Base-by-base conservation (phyloP, 2,113 vertebrate species). In the Morone saxatilis region DNA sequence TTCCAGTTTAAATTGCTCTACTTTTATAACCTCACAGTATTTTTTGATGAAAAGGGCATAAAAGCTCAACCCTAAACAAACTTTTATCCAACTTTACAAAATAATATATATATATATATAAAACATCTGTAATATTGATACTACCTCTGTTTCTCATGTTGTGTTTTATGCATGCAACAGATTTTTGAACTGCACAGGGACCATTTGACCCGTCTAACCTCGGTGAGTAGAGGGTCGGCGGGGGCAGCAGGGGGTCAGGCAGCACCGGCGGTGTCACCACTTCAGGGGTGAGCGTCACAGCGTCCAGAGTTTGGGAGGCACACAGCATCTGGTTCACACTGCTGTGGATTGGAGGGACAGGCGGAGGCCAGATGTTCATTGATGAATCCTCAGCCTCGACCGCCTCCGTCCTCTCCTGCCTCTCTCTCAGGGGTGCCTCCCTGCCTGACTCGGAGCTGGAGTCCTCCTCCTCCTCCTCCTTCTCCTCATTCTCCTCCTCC, bases 281-380 rank as follows among this genome's bases (percentile, higher is more conserved):
- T 9, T 92, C 96, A 1, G 97, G 95, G 47, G 92, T 96, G 40
- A 97, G 89, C 0, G 95, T 95, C 36, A 92, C 94, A 0, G 94
- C 93, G 57, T 97, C 93, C 85, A 96, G 88, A 0, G 94, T 95
- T 78, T 97, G 97, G 17, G 97, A 96, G 31, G 95, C 78, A 13
- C 94, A 95, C 78, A 96, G 85, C 81, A 93, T 88, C 40, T 96
- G 94, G 65, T 63, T 96, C 77, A 96, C 86, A 20, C 92, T 95
- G 71, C 84, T 87, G 61, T 86, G 92, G 36, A 71, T 36, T 50
- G 82, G 67, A 13, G 86, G 86, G 7, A n/a, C 47, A 0, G 48
- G 40, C 0, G 69, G 67, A 6, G 88, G 89, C 76, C 85, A 56
- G 8, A 69, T 12, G 16, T 60, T 65, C 13, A n/a, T 74, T 0